phyloP scores from a whole-genome alignment of 2,888 invertebrate genomes.

The Andrena camellia region DNA sequence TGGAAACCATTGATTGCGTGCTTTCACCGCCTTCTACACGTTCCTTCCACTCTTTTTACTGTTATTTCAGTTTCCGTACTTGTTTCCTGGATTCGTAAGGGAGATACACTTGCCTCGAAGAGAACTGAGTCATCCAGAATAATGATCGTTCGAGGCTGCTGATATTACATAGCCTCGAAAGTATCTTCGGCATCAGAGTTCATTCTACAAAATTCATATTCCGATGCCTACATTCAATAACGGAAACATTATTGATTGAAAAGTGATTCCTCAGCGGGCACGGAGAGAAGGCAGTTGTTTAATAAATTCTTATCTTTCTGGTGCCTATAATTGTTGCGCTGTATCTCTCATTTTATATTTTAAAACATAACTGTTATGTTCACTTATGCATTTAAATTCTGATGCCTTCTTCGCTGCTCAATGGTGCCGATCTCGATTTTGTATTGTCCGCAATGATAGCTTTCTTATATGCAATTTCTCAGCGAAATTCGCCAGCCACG shows the following conservation, averaged over 20 bases:
- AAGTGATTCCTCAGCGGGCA: background rate
- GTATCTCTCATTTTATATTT: too few species aligned
- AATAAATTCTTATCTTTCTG: background rate
- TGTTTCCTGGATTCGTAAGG: background rate
- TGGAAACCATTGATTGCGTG: constrained; percentile 50
- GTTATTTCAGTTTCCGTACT: constrained; percentile 4
- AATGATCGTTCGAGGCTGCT: constrained; percentile 16
- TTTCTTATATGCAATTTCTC: background rate
- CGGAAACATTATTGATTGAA: background rate
- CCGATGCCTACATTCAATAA: background rate
- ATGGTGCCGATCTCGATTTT: background rate
- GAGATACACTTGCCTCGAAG: background rate
- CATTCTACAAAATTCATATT: background rate
- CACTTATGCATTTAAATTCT: background rate
- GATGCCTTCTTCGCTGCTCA: background rate
- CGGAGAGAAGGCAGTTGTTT: background rate
- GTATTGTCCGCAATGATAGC: background rate
- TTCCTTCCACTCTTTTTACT: background rate
- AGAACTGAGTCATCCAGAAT: constrained; percentile 23
- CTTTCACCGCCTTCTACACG: constrained; percentile 13
- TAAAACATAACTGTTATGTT: too few species aligned
- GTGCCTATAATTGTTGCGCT: background rate
- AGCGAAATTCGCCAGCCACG: background rate
- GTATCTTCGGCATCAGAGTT: background rate
- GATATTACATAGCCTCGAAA: constrained; percentile 5